Evolutionary conservation across 2,888 invertebrate genomes (phyloP).

Genomic region (Eupithecia tripunctaria): DNA sequence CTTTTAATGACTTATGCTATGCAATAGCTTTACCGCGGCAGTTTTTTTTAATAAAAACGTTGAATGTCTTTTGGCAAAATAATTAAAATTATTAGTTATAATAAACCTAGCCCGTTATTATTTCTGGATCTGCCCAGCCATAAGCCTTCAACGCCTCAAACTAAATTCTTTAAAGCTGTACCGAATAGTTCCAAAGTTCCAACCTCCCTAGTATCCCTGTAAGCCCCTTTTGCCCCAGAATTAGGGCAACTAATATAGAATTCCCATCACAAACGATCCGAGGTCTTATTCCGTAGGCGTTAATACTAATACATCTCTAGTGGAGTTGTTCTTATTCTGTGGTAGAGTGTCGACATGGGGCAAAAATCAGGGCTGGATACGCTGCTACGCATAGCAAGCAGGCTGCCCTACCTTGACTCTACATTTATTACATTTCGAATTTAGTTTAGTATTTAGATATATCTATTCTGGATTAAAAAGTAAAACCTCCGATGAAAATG

Average conservation of each 20-base stretch:
- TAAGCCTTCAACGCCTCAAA: neutral
- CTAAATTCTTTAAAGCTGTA: neutral
- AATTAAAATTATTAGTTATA: neutral
- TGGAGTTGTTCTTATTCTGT: slow-evolving; percentile 19
- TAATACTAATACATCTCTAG: slow-evolving; percentile 81
- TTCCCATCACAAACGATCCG: slow-evolving; percentile 70
- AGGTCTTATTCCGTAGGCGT: slow-evolving; percentile 72
- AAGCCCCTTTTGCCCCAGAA: slow-evolving; percentile 41
- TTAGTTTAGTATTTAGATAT: neutral
- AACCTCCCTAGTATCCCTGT: slow-evolving; percentile 36
- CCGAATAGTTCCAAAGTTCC: slow-evolving; percentile 14
- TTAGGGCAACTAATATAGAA: slow-evolving; percentile 63
- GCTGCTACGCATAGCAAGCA: slow-evolving; percentile 80
- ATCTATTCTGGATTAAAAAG: neutral
- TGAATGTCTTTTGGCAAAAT: too few species aligned
- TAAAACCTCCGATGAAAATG: neutral
- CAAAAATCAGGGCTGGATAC: slow-evolving; percentile 77
- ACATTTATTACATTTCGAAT: neutral
- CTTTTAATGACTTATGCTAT: too few species aligned
- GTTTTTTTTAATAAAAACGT: too few species aligned
- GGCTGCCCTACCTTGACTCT: slow-evolving; percentile 43
- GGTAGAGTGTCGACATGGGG: slow-evolving; percentile 72
- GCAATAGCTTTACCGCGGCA: too few species aligned
- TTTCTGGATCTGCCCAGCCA: neutral
- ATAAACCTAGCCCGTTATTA: neutral